A percentile compares a stretch with the other conserved stretches of the same genome.
phyloP scores from a whole-genome alignment of 2,888 invertebrate species.

The Erebia palarica region DNA sequence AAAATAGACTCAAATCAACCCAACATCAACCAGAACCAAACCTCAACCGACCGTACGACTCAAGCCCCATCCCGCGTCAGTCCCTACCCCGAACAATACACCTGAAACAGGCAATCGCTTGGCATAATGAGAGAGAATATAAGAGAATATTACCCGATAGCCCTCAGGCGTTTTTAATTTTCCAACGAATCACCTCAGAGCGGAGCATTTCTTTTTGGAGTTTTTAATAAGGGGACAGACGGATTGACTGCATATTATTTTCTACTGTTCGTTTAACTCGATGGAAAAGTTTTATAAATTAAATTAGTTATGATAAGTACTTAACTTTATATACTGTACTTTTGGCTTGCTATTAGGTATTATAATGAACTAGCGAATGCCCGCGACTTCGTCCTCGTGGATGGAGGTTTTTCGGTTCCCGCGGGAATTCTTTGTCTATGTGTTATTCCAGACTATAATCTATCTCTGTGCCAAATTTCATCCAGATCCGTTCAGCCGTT shows the following conservation, averaged over 20 bases:
- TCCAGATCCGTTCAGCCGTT: too few species aligned
- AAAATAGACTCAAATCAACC: not conserved
- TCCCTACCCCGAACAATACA: constrained; percentile 50
- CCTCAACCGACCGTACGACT: not conserved
- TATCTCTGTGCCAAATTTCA: too few species aligned
- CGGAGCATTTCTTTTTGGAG: constrained; percentile 50
- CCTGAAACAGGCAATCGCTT: constrained; percentile 68
- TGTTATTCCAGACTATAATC: too few species aligned
- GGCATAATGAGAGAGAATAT: constrained; percentile 56
- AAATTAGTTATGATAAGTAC: not conserved
- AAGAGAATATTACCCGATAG: constrained; percentile 73
- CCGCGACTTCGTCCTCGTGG: too few species aligned
- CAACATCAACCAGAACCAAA: constrained; percentile 16
- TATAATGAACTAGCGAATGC: too few species aligned
- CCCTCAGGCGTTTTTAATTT: constrained; percentile 81
- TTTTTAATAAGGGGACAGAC: constrained; percentile 46
- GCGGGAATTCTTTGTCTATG: too few species aligned
- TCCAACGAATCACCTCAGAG: constrained; percentile 70
- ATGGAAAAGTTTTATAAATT: constrained; percentile 16
- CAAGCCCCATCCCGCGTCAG: constrained; percentile 23
- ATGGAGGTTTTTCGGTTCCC: too few species aligned
- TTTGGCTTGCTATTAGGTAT: too few species aligned
- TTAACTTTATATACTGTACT: not conserved
- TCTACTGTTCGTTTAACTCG: constrained; percentile 14
- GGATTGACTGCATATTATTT: constrained; percentile 30